Conservation (phyloP, 2,113 vertebrate species). For the Boleophthalmus pectinirostris region DNA sequence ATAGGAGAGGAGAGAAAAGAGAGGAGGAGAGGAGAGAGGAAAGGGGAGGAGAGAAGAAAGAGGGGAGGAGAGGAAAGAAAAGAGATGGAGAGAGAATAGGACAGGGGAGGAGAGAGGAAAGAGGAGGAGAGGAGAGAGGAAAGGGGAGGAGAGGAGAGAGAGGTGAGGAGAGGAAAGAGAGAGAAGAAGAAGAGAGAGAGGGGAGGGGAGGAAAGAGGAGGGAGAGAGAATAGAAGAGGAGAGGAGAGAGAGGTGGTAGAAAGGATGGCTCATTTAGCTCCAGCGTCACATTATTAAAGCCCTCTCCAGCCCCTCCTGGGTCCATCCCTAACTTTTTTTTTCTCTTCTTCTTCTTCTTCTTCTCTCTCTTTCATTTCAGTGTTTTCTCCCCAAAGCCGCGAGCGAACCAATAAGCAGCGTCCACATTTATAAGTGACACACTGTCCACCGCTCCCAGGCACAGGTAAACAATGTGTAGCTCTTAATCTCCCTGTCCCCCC, state of each 20-base stretch:
- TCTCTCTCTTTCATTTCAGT: constrained; percentile 40
- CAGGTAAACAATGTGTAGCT: constrained; percentile 70
- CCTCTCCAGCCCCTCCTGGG: constrained; percentile 71
- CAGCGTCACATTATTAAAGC: constrained; percentile 78
- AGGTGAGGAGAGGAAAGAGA: too few species aligned
- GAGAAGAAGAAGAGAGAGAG: too few species aligned
- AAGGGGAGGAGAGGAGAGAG: too few species aligned
- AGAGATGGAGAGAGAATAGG: too few species aligned
- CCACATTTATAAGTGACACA: constrained; percentile 75
- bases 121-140: too few species aligned
- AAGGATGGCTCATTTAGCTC: constrained; percentile 77
- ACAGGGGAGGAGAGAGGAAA: too few species aligned
- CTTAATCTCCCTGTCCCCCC: constrained; percentile 69
- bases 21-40: too few species aligned
- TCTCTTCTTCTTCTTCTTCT: not conserved
- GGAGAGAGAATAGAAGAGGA: too few species aligned
- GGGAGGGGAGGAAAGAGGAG: too few species aligned
- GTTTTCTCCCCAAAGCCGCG: constrained; percentile 54
- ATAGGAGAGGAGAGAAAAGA: too few species aligned
- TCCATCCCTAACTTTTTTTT: constrained; percentile 58
- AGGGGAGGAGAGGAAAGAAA: too few species aligned
- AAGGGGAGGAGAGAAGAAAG: too few species aligned
- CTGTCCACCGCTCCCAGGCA: constrained; percentile 65
- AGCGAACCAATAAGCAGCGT: constrained; percentile 69
- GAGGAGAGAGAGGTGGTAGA: not conserved